Percentiles rank a stretch among this genome's conserved stretches.
These are phyloP conservation scores for Epinephelus fuscoguttatus DNA, from an alignment of 2,113 vertebrate species.

Conservation along the genomic window DNA sequence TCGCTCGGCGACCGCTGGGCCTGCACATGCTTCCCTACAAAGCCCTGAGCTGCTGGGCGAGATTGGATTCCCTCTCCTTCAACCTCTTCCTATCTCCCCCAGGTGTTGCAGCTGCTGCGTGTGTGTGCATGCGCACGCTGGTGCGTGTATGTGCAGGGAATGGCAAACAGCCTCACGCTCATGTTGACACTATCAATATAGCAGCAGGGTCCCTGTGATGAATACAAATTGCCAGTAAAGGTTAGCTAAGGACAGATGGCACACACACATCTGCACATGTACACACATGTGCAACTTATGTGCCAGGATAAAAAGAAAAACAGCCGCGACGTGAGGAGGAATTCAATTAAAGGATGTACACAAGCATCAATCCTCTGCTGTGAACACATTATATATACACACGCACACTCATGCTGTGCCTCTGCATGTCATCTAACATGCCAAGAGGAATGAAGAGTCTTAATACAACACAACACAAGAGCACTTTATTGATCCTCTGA, in stretches of 20 bases:
- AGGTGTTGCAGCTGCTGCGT: conserved; percentile 22
- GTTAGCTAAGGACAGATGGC: conserved; percentile 64
- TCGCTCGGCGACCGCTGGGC: conserved; percentile 12
- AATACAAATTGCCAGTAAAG: conserved; percentile 71
- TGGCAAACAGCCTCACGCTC: conserved; percentile 50
- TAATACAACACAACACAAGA: not conserved
- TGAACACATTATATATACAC: not conserved
- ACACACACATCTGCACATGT: not conserved
- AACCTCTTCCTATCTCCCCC: conserved; percentile 27
- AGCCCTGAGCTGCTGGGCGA: conserved; percentile 57
- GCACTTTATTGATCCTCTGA: not conserved
- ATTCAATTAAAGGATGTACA: not conserved
- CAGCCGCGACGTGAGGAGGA: not conserved
- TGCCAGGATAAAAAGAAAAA: not conserved
- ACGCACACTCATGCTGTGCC: not conserved
- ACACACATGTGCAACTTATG: not conserved
- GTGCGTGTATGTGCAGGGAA: conserved; percentile 17
- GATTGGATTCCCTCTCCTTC: conserved; percentile 68
- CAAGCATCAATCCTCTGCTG: not conserved
- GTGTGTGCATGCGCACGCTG: not conserved
- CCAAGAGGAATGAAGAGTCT: not conserved
- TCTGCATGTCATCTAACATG: not conserved
- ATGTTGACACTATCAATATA: conserved; percentile 74
- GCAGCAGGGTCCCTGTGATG: conserved; percentile 57
- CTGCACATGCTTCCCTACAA: conserved; percentile 41